Conservation (phyloP, 2,113 vertebrate species). For the Synchiropus splendidus region DNA sequence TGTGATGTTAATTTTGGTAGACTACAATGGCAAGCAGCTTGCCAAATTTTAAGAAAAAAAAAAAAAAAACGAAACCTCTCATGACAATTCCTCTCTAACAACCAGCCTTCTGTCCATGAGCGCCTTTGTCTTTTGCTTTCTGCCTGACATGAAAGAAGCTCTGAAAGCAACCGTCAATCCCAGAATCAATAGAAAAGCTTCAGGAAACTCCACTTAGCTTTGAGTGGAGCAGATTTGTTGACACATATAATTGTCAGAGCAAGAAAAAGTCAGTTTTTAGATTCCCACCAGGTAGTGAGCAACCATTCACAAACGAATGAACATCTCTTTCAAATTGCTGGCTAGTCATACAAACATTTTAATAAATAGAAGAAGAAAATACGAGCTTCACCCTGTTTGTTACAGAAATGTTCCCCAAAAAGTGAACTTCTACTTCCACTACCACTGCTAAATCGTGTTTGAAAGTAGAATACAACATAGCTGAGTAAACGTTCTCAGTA, state of each 20-base stretch:
- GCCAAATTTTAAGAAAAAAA: too few species aligned
- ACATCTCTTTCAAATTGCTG: conserved; percentile 9
- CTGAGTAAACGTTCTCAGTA: conserved; percentile 17
- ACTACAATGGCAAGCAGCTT: too few species aligned
- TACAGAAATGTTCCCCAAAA: too few species aligned
- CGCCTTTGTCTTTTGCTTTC: conserved; percentile 26
- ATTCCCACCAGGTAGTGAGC: too few species aligned
- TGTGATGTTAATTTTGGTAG: too few species aligned
- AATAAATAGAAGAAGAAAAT: too few species aligned
- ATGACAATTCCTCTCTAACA: conserved; percentile 21
- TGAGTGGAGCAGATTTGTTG: conserved; percentile 2
- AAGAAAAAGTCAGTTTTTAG: too few species aligned
- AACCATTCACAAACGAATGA: too few species aligned
- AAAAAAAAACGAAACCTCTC: conserved; percentile 4
- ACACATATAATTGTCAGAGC: background rate
- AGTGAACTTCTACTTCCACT: too few species aligned
- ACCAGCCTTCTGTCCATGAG: conserved; percentile 12
- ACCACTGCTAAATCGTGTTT: too few species aligned
- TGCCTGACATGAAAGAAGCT: conserved; percentile 17
- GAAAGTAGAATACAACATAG: too few species aligned
- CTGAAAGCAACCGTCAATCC: conserved; percentile 31
- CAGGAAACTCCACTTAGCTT: conserved; percentile 24
- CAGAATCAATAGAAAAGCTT: conserved; percentile 24
- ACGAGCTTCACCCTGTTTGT: too few species aligned
- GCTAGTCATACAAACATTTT: conserved; percentile 7